A percentile compares a stretch with the other conserved stretches of the same genome.
Conservation (phyloP, 2,113 vertebrate species). For the Desmodus rotundus region DNA sequence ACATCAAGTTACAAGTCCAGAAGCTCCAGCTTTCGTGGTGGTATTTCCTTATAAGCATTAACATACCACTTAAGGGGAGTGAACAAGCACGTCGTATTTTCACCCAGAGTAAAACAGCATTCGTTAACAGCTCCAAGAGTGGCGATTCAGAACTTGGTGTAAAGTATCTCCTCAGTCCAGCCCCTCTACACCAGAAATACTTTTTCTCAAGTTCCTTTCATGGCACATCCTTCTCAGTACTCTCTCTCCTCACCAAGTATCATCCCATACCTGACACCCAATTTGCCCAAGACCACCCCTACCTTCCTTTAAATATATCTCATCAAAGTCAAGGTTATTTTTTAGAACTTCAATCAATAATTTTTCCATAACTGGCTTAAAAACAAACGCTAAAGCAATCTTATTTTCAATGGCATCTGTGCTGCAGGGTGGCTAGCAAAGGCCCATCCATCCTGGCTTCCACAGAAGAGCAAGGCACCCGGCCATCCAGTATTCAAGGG, state of each 20-base stretch:
- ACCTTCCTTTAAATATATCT: slow-evolving; percentile 4
- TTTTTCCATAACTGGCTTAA: not conserved
- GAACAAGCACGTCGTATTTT: not conserved
- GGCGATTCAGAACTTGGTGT: not conserved
- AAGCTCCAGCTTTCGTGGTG: not conserved
- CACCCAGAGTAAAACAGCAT: not conserved
- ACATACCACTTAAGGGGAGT: not conserved
- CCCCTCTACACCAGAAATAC: not conserved
- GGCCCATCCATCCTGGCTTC: not conserved
- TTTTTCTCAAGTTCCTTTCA: not conserved
- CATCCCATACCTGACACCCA: not conserved
- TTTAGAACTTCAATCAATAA: not conserved
- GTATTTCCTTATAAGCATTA: not conserved
- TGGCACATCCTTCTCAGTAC: not conserved
- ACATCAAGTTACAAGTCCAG: not conserved
- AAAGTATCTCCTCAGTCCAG: not conserved
- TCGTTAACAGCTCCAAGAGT: not conserved
- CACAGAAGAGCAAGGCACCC: not conserved
- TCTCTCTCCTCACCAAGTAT: not conserved
- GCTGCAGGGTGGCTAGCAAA: not conserved
- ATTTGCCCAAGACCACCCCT: not conserved
- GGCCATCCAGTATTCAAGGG: not conserved
- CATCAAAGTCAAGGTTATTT: not conserved
- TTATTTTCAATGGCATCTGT: not conserved
- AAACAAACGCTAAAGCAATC: not conserved